phyloP scores from a whole-genome alignment of 2,797 vertebrate species.

The Ataeniobius toweri region DNA sequence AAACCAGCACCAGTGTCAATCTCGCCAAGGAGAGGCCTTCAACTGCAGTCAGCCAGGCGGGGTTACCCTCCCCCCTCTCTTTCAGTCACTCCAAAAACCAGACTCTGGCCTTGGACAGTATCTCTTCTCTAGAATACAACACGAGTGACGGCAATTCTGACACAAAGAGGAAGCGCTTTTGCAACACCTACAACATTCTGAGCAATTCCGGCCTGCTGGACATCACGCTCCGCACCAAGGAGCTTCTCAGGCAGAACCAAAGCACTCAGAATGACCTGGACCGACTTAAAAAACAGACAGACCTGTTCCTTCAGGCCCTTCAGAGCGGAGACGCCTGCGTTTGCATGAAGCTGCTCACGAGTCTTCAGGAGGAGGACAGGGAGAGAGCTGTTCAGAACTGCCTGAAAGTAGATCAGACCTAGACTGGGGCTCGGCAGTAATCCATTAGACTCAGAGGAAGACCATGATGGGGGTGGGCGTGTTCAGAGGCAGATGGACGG shows the following conservation, averaged over 20 bases:
- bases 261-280: constrained; percentile 88
- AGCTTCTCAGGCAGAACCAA: constrained; percentile 90
- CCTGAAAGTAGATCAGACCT: constrained; percentile 54
- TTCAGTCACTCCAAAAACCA: constrained; percentile 20
- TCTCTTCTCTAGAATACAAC: constrained; percentile 11
- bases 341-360: constrained; percentile 82
- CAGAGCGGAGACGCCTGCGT: constrained; percentile 80
- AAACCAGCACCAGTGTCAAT: constrained; percentile 32
- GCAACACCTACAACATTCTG: constrained; percentile 91
- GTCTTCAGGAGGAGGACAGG: constrained; percentile 71
- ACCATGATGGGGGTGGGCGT: constrained; percentile 20
- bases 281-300: constrained; percentile 85
- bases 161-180: constrained; percentile 87
- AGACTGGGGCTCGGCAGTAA: constrained; percentile 29
- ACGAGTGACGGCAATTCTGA: constrained; percentile 49
- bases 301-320: constrained; percentile 85
- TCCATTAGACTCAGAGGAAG: constrained; percentile 34
- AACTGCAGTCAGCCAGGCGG: constrained; percentile 35
- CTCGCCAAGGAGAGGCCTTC: constrained; percentile 42
- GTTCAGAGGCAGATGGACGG: constrained; percentile 56
- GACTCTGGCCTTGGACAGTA: background rate
- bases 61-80: constrained; percentile 24
- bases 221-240: constrained; percentile 94
- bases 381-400: constrained; percentile 28
- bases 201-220: constrained; percentile 89